These are phyloP conservation scores for Pocillopora grandis DNA, from an alignment of 92 coral and sea anemone genomes.

Conservation along the genomic window DNA sequence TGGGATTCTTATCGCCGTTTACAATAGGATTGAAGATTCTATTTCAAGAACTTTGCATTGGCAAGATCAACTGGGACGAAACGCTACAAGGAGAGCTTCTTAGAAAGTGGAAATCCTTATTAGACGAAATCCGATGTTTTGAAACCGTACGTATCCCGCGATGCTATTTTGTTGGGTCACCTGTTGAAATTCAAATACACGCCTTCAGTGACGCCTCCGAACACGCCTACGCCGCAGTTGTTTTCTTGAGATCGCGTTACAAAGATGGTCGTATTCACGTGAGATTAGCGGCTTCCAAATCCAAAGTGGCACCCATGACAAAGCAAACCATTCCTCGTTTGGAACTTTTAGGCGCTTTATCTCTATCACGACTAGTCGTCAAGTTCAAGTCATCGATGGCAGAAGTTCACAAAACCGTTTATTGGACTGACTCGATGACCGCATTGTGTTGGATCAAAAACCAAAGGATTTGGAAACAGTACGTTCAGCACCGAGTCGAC, in stretches of 20 bases:
- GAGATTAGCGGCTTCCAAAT: neutral
- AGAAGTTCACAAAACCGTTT: constrained; percentile 11
- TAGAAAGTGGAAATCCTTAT: constrained; percentile 46
- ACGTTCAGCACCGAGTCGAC: constrained; percentile 40
- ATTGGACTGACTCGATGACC: constrained; percentile 61
- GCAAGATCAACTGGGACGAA: constrained; percentile 65
- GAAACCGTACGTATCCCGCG: constrained; percentile 50
- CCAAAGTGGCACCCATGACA: constrained; percentile 31
- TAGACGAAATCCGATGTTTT: constrained; percentile 42
- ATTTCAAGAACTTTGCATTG: constrained; percentile 70
- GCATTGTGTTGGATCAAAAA: constrained; percentile 51
- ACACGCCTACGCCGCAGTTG: constrained; percentile 36
- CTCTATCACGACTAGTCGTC: neutral
- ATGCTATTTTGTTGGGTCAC: constrained; percentile 40
- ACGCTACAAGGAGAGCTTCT: constrained; percentile 45
- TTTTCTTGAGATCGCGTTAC: constrained; percentile 33
- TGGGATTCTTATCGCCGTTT: constrained; percentile 63
- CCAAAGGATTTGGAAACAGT: constrained; percentile 39
- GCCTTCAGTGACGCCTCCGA: constrained; percentile 32
- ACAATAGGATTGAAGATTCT: constrained; percentile 57
- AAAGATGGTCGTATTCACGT: neutral
- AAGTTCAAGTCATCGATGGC: neutral
- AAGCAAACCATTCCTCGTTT: constrained; percentile 22
- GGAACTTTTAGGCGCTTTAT: constrained; percentile 45
- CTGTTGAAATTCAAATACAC: constrained; percentile 27